Evolutionary conservation across 1,140 invertebrate genomes (phyloP).

Genomic region (Tetraneura akinire): DNA sequence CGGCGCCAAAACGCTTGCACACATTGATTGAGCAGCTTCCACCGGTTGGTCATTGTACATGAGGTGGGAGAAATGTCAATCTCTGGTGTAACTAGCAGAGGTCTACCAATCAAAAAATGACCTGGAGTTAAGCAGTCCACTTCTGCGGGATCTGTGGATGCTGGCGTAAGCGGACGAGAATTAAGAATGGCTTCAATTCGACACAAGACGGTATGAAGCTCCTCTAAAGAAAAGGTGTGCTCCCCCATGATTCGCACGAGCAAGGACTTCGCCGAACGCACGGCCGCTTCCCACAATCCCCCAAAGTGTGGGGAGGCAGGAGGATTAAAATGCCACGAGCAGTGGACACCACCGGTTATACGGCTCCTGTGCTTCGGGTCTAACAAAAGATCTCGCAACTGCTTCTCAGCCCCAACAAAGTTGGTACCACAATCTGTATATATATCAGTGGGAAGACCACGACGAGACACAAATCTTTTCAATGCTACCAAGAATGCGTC

Average conservation of each 20-base stretch:
- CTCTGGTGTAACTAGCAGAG: background rate
- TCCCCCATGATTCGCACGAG: constrained; percentile 41
- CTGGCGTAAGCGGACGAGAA: constrained; percentile 54
- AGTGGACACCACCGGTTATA: background rate
- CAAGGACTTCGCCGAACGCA: too few relatives aligned
- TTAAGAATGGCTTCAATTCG: constrained; percentile 53
- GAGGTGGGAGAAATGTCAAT: background rate
- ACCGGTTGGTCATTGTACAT: background rate
- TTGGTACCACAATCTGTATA: constrained; percentile 59
- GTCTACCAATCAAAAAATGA: constrained; percentile 56
- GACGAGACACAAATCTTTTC: constrained; percentile 58
- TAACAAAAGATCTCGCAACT: background rate
- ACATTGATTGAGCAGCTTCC: constrained; percentile 56
- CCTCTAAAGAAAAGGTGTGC: constrained; percentile 52
- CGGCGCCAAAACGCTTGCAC: constrained; percentile 29
- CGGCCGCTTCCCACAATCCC: constrained; percentile 52
- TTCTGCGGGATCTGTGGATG: constrained; percentile 55
- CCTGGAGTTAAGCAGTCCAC: constrained; percentile 54
- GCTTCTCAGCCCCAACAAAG: constrained; percentile 56
- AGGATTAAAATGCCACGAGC: constrained; percentile 55
- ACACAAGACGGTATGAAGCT: background rate
- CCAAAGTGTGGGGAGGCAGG: constrained; percentile 54
- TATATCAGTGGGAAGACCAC: constrained; percentile 57
- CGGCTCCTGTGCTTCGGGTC: background rate
- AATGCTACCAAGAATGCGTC: constrained; percentile 59